Evolutionary conservation across 2,113 vertebrate species (phyloP), one percentile per base, ranked within the genome.

Genomic region (Dipodomys spectabilis): DNA sequence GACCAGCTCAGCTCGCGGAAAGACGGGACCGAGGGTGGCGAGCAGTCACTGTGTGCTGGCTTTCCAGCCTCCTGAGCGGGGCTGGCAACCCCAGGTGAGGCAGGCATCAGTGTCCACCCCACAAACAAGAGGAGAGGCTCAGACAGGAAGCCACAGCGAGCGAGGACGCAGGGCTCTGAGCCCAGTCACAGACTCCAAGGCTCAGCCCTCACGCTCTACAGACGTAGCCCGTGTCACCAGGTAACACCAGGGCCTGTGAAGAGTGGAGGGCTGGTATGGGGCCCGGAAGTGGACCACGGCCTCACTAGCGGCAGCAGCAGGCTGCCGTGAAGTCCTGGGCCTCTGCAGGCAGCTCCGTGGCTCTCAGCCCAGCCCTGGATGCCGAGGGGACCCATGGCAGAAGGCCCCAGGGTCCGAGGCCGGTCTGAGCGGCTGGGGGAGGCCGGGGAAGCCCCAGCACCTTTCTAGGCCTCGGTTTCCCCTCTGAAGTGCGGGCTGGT

Each of bases 331-430:
- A 49, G 49, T 49, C 49, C 49, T 49, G 49, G 49, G 49, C 49
- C 18, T 27, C 45, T 22, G 11, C 13, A 10, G 16, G 25, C 53
- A 1, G 16, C 7, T 2, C 22, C 80, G 13, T 80, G 6, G 79
- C 15, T 60, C 25, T 71, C 53, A 28, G 15, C 0, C 49, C 69
- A 25, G 28, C 13, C 39, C 39, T 3, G 13, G 15, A 27, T 0
- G 62, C 6, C 0, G 30, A 1, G 4, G 25, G 39, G 16, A 45
- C 10, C 23, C 2, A 27, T 4, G 1, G 2, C 28, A n/a, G 32
- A 27, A 39, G 39, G 5, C 3, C 1, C 1, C 30, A 9, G 44
- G 32, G 53, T 39, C 19, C 45, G 27, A 10, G 1, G 49, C 49
- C 49, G 2, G 49, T 13, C 8, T 13, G 49, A 53, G 49, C 12